Evolutionary conservation across 1,140 invertebrate genomes (phyloP).

Genomic region (Polyergus mexicanus): DNA sequence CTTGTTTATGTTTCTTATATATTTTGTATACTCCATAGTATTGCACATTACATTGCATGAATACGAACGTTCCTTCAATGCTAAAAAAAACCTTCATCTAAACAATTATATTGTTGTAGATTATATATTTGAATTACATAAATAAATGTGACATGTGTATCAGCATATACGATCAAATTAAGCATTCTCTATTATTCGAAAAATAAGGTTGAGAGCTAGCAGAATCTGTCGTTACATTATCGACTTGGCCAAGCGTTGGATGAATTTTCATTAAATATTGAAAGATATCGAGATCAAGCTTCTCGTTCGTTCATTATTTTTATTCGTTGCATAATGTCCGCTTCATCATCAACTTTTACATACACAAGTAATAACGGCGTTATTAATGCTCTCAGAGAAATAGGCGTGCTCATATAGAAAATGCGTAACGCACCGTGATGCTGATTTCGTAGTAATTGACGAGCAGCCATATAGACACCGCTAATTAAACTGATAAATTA

Average conservation of each 20-base stretch:
- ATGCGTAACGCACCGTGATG: not conserved
- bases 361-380: not conserved
- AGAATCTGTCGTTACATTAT: not conserved
- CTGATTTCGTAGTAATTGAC: slow-evolving; percentile 50
- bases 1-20: slow-evolving; percentile 8
- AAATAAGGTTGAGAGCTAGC: not conserved
- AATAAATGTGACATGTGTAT: not conserved
- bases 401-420: not conserved
- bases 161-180: not conserved
- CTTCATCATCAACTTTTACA: slow-evolving; percentile 10
- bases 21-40: not conserved
- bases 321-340: not conserved
- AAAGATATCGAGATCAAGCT: not conserved
- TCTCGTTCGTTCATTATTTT: not conserved
- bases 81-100: not conserved
- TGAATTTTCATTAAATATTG: slow-evolving; percentile 8
- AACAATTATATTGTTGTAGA: not conserved
- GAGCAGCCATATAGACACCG: slow-evolving; percentile 22
- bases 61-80: not conserved
- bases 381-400: slow-evolving; percentile 8
- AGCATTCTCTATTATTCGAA: not conserved
- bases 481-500: slow-evolving; percentile 70
- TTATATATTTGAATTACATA: not conserved
- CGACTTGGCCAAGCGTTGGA: not conserved
- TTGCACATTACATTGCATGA: not conserved